These are phyloP conservation scores for Bombus cullumanus DNA, from an alignment of 1,140 invertebrate genomes.

Conservation along the genomic window DNA sequence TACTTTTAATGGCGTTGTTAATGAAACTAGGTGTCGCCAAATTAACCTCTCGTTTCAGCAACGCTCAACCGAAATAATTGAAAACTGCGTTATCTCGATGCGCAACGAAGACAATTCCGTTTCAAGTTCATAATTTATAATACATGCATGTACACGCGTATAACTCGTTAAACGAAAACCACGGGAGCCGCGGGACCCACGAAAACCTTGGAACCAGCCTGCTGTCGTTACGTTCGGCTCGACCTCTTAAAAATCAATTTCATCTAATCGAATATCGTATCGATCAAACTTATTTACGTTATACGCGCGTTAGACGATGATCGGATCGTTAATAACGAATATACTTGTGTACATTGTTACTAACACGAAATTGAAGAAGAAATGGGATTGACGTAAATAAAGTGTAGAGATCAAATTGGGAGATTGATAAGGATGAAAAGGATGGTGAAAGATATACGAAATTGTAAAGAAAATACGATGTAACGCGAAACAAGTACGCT, in stretches of 20 bases:
- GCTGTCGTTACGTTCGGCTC: background rate
- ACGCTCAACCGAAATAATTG: constrained; percentile 74
- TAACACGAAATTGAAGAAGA: background rate
- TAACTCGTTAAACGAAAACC: background rate
- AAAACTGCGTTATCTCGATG: background rate
- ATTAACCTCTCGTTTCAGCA: constrained; percentile 81
- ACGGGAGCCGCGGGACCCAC: background rate
- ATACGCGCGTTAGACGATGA: background rate
- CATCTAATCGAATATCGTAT: background rate
- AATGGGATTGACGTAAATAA: background rate
- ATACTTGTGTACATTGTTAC: accelerated
- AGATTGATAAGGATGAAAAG: background rate
- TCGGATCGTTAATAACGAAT: background rate
- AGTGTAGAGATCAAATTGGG: background rate
- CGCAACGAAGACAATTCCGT: background rate
- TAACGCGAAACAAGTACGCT: constrained; percentile 23
- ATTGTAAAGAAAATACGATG: background rate
- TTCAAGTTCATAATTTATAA: background rate
- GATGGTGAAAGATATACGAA: background rate
- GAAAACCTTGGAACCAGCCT: background rate
- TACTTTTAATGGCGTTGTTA: constrained; percentile 83
- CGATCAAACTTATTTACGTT: background rate
- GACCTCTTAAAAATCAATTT: background rate
- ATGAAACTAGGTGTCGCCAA: constrained; percentile 83
- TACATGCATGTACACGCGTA: background rate